These are phyloP conservation scores for Reticulitermes speratus DNA, from an alignment of 1,140 invertebrate genomes.

Conservation along the genomic window DNA sequence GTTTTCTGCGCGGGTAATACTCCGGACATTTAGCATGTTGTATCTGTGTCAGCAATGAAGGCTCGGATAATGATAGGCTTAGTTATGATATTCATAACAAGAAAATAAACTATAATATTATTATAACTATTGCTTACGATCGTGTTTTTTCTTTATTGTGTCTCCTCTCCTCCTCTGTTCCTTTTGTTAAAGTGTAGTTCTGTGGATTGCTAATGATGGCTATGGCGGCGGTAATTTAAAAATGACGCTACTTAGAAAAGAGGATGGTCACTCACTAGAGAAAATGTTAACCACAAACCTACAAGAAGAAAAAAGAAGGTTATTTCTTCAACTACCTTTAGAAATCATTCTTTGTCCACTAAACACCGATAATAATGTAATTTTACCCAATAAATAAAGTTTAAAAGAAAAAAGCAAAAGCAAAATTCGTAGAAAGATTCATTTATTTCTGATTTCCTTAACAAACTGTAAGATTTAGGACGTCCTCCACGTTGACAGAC, in stretches of 20 bases:
- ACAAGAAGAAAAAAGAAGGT: not conserved
- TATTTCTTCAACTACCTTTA: not conserved
- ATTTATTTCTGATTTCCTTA: not conserved
- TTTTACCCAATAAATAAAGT: not conserved
- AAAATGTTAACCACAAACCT: not conserved
- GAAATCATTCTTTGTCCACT: not conserved
- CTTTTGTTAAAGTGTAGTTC: slow-evolving; percentile 19
- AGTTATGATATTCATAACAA: slow-evolving; percentile 14
- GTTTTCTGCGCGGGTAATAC: not conserved
- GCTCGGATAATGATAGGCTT: not conserved
- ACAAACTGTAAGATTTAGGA: not conserved
- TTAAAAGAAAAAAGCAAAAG: too few species aligned
- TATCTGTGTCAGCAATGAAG: slow-evolving; percentile 9
- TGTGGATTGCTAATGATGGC: not conserved
- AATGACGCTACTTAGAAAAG: slow-evolving; percentile 1
- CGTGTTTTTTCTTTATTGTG: not conserved
- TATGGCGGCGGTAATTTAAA: not conserved
- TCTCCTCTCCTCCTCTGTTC: not conserved
- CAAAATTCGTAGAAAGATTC: not conserved
- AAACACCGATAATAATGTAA: not conserved
- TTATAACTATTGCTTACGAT: slow-evolving; percentile 2
- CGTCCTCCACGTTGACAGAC: not conserved
- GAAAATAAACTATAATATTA: slow-evolving; percentile 20
- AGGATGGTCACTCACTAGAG: not conserved
- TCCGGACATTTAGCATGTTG: not conserved